A percentile compares a stretch with the other conserved stretches of the same genome.
Evolutionary conservation across 2,888 invertebrate genomes (phyloP).

Genomic region (Ecliptopera silaceata): DNA sequence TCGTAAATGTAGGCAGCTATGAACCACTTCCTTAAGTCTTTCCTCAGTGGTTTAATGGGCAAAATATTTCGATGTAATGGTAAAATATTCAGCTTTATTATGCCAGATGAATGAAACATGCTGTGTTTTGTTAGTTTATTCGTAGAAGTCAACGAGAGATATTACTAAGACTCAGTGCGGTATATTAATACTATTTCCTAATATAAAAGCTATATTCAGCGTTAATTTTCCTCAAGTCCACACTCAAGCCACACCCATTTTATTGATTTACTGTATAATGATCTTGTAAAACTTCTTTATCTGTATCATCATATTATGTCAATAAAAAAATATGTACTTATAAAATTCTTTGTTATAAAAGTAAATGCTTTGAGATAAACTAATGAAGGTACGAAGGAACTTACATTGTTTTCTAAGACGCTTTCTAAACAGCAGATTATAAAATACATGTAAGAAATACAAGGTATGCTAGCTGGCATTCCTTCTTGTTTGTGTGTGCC

Average conservation of each 20-base stretch:
- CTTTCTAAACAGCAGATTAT: too few relatives aligned
- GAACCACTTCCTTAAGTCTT: conserved; percentile 17
- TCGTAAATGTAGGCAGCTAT: conserved; percentile 1
- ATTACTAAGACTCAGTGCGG: conserved; percentile 6
- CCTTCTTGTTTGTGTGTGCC: conserved; percentile 52
- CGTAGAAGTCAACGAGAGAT: conserved; percentile 16
- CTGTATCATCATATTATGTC: too few relatives aligned
- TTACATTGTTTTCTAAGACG: too few relatives aligned
- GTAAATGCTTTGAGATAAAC: too few relatives aligned
- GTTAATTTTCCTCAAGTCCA: not conserved
- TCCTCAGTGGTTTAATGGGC: conserved; percentile 16
- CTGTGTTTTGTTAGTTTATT: conserved; percentile 20
- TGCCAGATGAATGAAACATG: conserved; percentile 28
- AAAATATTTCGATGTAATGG: conserved; percentile 19
- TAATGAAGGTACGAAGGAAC: too few relatives aligned
- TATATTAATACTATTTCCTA: conserved; percentile 2
- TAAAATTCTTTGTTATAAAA: too few relatives aligned
- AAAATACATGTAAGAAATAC: not conserved
- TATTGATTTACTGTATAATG: not conserved
- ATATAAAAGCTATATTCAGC: not conserved
- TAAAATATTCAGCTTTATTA: conserved; percentile 21
- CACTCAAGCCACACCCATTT: not conserved
- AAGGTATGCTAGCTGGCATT: conserved; percentile 34
- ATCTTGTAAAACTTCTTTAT: not conserved
- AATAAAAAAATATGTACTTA: too few relatives aligned